Evolutionary conservation across 2,888 invertebrate genomes (phyloP).

Genomic region (Masnerella sp.): DNA sequence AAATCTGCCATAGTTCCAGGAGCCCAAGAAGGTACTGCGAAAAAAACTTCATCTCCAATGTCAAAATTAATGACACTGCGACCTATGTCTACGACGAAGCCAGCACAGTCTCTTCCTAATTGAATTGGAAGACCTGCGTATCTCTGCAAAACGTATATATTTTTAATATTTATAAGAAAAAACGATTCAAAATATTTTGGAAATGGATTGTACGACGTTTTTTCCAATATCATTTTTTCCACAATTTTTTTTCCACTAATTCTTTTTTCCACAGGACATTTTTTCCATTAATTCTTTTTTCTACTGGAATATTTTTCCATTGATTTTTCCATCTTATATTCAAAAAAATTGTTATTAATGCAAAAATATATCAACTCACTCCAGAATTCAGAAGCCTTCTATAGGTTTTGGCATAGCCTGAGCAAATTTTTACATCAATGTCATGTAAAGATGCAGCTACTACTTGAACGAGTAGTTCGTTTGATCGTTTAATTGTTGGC

Average conservation of each 20-base stretch:
- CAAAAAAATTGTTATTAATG: too few relatives aligned
- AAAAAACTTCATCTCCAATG: constrained; percentile 82
- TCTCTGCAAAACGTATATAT: too few relatives aligned
- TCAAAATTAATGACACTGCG: constrained; percentile 80
- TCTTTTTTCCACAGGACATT: too few relatives aligned
- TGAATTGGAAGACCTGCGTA: constrained; percentile 80
- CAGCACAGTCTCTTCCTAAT: constrained; percentile 82
- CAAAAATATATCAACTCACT: constrained; percentile 65
- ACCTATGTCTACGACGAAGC: constrained; percentile 82
- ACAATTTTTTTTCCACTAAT: too few relatives aligned
- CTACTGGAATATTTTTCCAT: too few relatives aligned
- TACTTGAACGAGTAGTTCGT: constrained; percentile 81
- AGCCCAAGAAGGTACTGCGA: constrained; percentile 80
- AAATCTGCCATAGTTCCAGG: constrained; percentile 81
- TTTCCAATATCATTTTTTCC: too few relatives aligned
- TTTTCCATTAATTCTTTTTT: too few relatives aligned
- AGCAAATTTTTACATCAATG: constrained; percentile 81
- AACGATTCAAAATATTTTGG: too few relatives aligned
- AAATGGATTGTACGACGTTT: too few relatives aligned
- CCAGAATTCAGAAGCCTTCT: constrained; percentile 76
- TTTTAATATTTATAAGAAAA: too few relatives aligned
- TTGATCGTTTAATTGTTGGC: constrained; percentile 79
- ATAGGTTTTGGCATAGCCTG: constrained; percentile 79
- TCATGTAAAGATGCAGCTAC: constrained; percentile 81
- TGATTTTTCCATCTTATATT: too few relatives aligned